Evolutionary conservation across 2,797 vertebrate genomes (phyloP).

Genomic region (Neosalanx taihuensis): DNA sequence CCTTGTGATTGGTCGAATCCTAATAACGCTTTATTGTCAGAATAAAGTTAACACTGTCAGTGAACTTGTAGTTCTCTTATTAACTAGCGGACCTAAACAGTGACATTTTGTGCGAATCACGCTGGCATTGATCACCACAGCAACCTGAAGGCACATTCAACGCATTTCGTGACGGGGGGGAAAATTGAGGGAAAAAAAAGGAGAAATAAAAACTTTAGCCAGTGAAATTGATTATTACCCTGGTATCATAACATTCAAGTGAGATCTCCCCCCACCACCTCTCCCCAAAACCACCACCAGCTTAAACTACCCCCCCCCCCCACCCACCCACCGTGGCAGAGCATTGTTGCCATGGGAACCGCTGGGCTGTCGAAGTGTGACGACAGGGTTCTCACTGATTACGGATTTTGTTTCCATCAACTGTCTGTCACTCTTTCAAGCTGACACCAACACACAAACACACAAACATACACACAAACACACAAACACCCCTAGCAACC

Average conservation of each 20-base stretch:
- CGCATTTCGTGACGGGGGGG: slow-evolving; percentile 19
- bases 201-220: slow-evolving; percentile 15
- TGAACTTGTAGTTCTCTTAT: neutral
- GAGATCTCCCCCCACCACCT: neutral
- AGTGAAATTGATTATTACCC: slow-evolving; percentile 33
- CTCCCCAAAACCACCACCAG: no score
- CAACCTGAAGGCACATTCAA: slow-evolving; percentile 63
- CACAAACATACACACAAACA: no score
- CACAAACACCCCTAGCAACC: neutral
- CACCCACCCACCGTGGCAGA: slow-evolving; percentile 1
- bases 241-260: slow-evolving; percentile 1
- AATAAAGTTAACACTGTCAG: neutral
- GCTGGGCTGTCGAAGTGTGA: slow-evolving; percentile 20
- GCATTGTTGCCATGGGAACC: slow-evolving; percentile 14
- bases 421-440: neutral
- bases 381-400: slow-evolving; percentile 7
- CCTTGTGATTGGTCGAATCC: neutral
- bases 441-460: neutral
- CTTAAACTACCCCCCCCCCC: neutral
- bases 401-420: slow-evolving; percentile 9
- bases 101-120: slow-evolving; percentile 27
- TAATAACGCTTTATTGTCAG: slow-evolving; percentile 18
- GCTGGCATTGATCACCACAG: slow-evolving; percentile 34
- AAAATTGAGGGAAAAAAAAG: neutral
- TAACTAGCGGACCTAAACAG: slow-evolving; percentile 26